Percentiles rank a stretch among this genome's conserved stretches.
These are phyloP conservation scores for Pangasius sanitwongsei DNA, from an alignment of 2,797 vertebrate species.

Conservation along the genomic window DNA sequence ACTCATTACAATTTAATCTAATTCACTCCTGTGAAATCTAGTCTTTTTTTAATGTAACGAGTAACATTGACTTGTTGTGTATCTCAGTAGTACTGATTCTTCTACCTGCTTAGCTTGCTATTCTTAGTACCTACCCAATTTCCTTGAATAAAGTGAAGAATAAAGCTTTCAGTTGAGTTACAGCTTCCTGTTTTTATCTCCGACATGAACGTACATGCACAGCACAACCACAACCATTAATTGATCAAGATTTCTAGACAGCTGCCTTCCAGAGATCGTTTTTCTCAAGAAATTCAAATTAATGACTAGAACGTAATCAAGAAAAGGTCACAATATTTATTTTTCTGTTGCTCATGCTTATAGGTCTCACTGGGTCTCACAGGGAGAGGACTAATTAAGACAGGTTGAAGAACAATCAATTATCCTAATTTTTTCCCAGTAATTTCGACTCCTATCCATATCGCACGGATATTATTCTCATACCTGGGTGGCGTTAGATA, in stretches of 20 bases:
- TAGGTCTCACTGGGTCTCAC: not conserved
- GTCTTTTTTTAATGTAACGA: not conserved
- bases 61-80: not conserved
- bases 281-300: not conserved
- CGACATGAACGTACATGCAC: not conserved
- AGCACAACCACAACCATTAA: not conserved
- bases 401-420: not conserved
- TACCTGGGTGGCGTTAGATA: not conserved
- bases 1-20: not conserved
- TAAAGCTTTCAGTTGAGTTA: not conserved
- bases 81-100: not conserved
- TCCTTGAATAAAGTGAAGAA: not conserved
- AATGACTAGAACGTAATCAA: conserved; percentile 1
- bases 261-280: not conserved
- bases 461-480: not conserved
- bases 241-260: not conserved
- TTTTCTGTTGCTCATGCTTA: not conserved
- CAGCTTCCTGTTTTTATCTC: conserved; percentile 21
- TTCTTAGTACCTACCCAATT: not conserved
- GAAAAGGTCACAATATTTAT: conserved; percentile 7
- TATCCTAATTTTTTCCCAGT: not conserved
- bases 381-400: not conserved
- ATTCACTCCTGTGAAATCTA: not conserved
- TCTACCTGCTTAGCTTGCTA: not conserved
- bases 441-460: not conserved